Conservation (phyloP, 2,797 vertebrate genomes). For the Nothura maculosa region DNA sequence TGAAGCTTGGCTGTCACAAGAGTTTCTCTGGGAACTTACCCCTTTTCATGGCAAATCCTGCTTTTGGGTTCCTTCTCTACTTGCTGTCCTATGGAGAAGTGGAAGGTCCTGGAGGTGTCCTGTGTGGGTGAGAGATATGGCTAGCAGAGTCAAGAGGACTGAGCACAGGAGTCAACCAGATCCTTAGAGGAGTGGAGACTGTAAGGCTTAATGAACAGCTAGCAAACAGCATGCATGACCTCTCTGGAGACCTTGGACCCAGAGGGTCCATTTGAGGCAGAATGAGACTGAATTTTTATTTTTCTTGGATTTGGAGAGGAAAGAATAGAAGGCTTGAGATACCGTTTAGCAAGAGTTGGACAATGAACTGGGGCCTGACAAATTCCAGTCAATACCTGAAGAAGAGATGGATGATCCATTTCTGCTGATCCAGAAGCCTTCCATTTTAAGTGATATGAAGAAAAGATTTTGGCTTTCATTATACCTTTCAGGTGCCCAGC, state of each 20-base stretch:
- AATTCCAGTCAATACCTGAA: not conserved
- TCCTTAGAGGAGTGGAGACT: not conserved
- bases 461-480: not conserved
- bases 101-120: not conserved
- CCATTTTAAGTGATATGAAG: not conserved
- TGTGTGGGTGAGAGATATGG: not conserved
- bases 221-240: not conserved
- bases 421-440: not conserved
- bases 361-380: not conserved
- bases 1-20: not conserved
- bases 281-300: not conserved
- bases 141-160: not conserved
- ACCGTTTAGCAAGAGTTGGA: not conserved
- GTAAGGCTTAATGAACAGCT: not conserved
- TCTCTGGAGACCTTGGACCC: not conserved
- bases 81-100: not conserved
- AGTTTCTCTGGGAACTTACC: not conserved
- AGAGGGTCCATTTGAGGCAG: not conserved
- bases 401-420: not conserved
- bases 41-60: fast-evolving
- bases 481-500: not conserved
- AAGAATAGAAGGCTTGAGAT: not conserved
- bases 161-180: not conserved
- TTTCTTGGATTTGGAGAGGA: not conserved
- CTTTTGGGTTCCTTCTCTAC: not conserved